Base-by-base conservation (phyloP, 2,797 vertebrate genomes). In the Taeniopygia guttata region DNA sequence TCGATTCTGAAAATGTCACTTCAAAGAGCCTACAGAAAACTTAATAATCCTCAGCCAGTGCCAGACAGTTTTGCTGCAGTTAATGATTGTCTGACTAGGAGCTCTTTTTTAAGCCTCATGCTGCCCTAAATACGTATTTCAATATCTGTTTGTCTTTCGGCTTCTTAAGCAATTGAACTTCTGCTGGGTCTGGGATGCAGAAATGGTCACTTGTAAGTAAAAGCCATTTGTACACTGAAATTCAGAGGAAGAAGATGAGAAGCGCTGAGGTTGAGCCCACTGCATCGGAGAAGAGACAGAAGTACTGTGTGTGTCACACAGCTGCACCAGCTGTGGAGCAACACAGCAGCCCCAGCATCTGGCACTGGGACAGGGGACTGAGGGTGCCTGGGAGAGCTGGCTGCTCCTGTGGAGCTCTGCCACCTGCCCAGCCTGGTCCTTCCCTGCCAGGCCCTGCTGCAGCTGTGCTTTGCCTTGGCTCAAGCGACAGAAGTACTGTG, bases 1-100 rank as follows among this genome's bases (percentile, higher is more conserved):
- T 62, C 27, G 10, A 85, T 90, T 95, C 75, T 89, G 90, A 88
- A 96, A 92, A 88, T 66, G 72, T 89, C 69, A n/a, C 79, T 96
- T 96, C 76, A 92, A 94, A 92, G 49, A 89, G 42, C 42, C 95
- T 84, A 30, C 45, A 80, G 46, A 76, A 87, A 94, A 90, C 62
- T 54, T 91, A 95, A 95, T 97, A 82, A 96, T 96, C 89, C 64
- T 93, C 72, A 89, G 69, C 68, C 69, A 62, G 16, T 86, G 40
- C 59, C 38, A 78, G 84, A 78, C 75, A 90, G 82, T 94, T 92
- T 73, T 93, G 81, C 74, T 62, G n/a, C 43, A 46, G 54, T 93
- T 88, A 78, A 89, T 91, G 58, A 84, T 29, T 74, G 36, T 45
- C 82, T 90, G 84, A 79, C 51, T 22, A 23, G 76, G 76, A 85